These are phyloP conservation scores for Arothron firmamentum DNA, from an alignment of 2,113 vertebrate species.

Conservation along the genomic window DNA sequence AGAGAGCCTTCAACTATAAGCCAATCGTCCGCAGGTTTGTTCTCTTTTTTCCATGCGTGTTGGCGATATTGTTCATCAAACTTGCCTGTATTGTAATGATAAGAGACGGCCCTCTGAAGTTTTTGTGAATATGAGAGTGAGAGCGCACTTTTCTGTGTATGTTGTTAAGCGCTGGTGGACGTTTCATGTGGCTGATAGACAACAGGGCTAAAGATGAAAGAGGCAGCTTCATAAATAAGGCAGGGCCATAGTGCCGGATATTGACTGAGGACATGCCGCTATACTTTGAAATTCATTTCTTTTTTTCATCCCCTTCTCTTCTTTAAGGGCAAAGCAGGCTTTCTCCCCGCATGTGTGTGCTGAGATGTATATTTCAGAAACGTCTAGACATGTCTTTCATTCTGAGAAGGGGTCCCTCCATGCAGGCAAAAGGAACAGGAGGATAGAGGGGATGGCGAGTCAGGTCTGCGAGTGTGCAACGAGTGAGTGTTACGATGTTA, in stretches of 20 bases:
- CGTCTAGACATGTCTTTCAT: slow-evolving; percentile 80
- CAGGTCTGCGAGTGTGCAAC: slow-evolving; percentile 1
- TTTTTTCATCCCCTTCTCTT: slow-evolving; percentile 56
- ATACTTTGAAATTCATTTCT: slow-evolving; percentile 79
- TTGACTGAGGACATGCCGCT: slow-evolving; percentile 76
- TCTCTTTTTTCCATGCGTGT: slow-evolving; percentile 71
- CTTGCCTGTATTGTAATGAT: slow-evolving; percentile 73
- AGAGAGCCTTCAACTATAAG: slow-evolving; percentile 51
- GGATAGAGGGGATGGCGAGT: slow-evolving; percentile 36
- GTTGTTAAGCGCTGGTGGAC: slow-evolving; percentile 62
- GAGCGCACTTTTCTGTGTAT: slow-evolving; percentile 55
- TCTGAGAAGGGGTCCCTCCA: slow-evolving; percentile 74
- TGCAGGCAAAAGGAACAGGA: slow-evolving; percentile 55
- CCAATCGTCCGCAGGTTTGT: slow-evolving; percentile 63
- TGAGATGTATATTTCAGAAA: slow-evolving; percentile 79
- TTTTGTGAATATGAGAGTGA: slow-evolving; percentile 21
- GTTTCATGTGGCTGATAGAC: slow-evolving; percentile 75
- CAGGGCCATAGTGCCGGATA: slow-evolving; percentile 74
- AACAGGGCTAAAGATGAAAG: slow-evolving; percentile 77
- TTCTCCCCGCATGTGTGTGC: slow-evolving; percentile 67
- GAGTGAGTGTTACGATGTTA: slow-evolving; percentile 51
- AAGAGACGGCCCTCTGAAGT: slow-evolving; percentile 63
- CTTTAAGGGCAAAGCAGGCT: slow-evolving; percentile 71
- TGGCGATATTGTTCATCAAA: slow-evolving; percentile 73
- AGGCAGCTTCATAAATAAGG: slow-evolving; percentile 77